Evolutionary conservation across 1,140 invertebrate genomes (phyloP).

Genomic region (Neuroterus valhalla): DNA sequence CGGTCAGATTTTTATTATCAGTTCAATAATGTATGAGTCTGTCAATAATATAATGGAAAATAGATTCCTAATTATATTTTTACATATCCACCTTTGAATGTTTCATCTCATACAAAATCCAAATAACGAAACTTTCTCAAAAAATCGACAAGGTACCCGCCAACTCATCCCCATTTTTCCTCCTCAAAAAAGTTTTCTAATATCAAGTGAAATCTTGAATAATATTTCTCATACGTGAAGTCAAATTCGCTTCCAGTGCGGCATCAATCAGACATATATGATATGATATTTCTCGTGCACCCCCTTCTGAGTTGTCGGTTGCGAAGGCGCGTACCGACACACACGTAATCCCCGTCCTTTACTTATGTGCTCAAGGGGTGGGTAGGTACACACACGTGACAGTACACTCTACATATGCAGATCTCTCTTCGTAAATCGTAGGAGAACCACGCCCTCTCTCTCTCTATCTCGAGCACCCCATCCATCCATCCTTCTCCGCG

Average conservation of each 20-base stretch:
- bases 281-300: constrained; percentile 30
- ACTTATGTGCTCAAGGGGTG: constrained; percentile 24
- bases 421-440: constrained; percentile 67
- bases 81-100: too few species aligned
- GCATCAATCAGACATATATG: constrained; percentile 29
- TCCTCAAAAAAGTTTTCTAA: not conserved
- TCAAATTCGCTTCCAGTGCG: constrained; percentile 11
- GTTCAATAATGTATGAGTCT: too few species aligned
- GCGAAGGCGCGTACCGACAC: constrained; percentile 33
- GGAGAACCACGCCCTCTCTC: constrained; percentile 70
- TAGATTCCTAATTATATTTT: too few species aligned
- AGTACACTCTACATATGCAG: constrained; percentile 48
- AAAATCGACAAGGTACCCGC: not conserved
- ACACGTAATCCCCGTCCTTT: constrained; percentile 13
- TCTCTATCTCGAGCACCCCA: constrained; percentile 51
- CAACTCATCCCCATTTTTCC: not conserved
- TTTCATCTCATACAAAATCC: too few species aligned
- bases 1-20: too few species aligned
- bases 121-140: too few species aligned
- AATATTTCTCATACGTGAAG: constrained; percentile 25
- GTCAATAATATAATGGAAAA: too few species aligned
- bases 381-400: constrained; percentile 49
- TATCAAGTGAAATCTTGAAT: not conserved
- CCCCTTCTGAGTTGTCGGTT: constrained; percentile 18
- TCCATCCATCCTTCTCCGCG: constrained; percentile 44